Evolutionary conservation across 30 jellyfish, hydroid and myxozoan species (phyloP).

Genomic region (Hydractinia symbiolongicarpus): DNA sequence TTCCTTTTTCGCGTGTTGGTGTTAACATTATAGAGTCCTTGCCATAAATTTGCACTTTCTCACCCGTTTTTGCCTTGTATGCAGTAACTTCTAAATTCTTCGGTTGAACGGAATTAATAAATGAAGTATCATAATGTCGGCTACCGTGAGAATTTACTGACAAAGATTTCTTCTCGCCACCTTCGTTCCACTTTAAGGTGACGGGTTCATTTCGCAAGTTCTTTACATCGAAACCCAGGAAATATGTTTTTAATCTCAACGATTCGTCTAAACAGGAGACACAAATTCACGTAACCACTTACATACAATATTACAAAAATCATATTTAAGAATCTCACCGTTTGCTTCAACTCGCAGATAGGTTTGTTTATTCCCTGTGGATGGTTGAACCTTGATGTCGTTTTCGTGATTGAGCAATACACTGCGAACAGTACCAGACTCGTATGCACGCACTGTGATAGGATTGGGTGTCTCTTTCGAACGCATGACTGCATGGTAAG

Average conservation of each 20-base stretch:
- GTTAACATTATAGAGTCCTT: neutral
- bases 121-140: conserved; percentile 9
- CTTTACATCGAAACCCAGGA: conserved; percentile 15
- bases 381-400: conserved; percentile 1
- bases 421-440: neutral
- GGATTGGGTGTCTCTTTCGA: neutral
- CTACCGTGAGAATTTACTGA: neutral
- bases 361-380: neutral
- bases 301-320: neutral
- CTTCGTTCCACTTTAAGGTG: conserved; percentile 11
- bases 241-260: neutral
- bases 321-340: neutral
- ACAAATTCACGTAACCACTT: neutral
- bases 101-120: conserved; percentile 13
- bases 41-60: conserved; percentile 1
- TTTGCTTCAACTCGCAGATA: neutral
- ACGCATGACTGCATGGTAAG: neutral
- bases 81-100: conserved; percentile 2
- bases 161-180: neutral
- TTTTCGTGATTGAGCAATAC: neutral
- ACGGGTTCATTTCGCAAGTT: conserved; percentile 2
- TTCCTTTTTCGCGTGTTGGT: conserved; percentile 2
- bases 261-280: neutral
- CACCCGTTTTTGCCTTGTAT: neutral
- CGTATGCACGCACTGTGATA: neutral